Conservation (phyloP, 1,140 invertebrate genomes). For the Tetragnatha versicolor region DNA sequence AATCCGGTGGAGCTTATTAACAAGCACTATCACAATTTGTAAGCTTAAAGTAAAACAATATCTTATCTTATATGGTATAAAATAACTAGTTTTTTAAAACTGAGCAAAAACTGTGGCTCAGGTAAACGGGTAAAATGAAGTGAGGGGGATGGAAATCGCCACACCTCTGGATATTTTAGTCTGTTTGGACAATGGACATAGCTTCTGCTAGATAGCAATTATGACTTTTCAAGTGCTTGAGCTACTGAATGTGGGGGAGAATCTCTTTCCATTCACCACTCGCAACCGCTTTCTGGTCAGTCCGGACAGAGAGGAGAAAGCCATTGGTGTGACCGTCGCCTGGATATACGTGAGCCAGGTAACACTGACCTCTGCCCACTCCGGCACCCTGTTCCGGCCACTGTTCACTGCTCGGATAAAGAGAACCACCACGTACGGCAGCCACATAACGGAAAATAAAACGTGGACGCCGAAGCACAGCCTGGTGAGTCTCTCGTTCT, state of each 20-base stretch:
- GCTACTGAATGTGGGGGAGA: constrained; percentile 37
- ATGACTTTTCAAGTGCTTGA: constrained; percentile 28
- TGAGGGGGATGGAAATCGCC: too few species aligned
- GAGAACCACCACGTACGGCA: constrained; percentile 16
- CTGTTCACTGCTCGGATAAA: constrained; percentile 1
- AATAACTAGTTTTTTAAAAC: too few species aligned
- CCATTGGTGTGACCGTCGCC: constrained; percentile 40
- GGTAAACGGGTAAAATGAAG: too few species aligned
- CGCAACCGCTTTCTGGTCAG: constrained; percentile 16
- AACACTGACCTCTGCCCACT: constrained; percentile 26
- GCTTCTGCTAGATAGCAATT: too few species aligned
- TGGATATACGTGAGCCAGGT: constrained; percentile 49
- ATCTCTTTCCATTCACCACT: constrained; percentile 22
- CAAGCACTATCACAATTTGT: too few species aligned
- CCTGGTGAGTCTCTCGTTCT: constrained; percentile 47
- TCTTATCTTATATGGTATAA: too few species aligned
- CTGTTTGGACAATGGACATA: too few species aligned
- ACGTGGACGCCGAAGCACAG: constrained; percentile 34
- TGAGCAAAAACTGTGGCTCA: too few species aligned
- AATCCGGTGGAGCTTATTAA: too few species aligned
- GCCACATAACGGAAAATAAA: constrained; percentile 35
- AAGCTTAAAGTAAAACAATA: too few species aligned
- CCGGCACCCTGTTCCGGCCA: background rate
- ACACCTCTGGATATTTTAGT: too few species aligned
- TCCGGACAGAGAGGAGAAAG: constrained; percentile 29